Conservation (phyloP, 2,888 invertebrate species). For the Belgica antarctica region DNA sequence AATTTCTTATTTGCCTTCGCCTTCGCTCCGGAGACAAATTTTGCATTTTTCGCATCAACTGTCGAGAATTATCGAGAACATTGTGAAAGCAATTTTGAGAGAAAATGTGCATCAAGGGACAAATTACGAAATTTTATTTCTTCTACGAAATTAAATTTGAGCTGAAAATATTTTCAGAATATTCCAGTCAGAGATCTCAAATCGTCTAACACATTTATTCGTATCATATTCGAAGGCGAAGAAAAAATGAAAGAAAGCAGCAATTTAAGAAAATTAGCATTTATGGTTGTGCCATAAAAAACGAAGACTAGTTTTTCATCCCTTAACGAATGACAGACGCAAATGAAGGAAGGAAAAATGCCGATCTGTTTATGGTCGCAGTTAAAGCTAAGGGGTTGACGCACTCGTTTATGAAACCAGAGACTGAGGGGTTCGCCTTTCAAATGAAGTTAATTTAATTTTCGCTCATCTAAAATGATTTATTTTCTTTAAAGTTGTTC, state of each 20-base stretch:
- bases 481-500: conserved; percentile 31
- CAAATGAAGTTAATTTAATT: conserved; percentile 20
- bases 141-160: neutral
- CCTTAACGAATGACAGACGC: neutral
- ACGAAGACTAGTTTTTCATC: conserved; percentile 36
- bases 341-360: neutral
- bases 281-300: conserved; percentile 35
- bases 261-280: conserved; percentile 42
- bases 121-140: conserved; percentile 6
- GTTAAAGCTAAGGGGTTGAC: neutral
- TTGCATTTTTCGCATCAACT: neutral
- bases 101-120: neutral
- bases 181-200: neutral
- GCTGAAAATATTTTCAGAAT: no score
- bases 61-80: neutral
- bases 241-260: neutral
- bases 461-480: conserved; percentile 21
- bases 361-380: conserved; percentile 4
- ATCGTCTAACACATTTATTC: neutral
- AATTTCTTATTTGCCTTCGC: neutral
- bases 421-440: neutral
- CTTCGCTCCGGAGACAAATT: neutral
- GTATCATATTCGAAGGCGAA: neutral
- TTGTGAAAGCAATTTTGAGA: conserved; percentile 9
- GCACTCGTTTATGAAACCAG: neutral